Conservation (phyloP, 2,797 vertebrate genomes). For the Onychomys torridus region DNA sequence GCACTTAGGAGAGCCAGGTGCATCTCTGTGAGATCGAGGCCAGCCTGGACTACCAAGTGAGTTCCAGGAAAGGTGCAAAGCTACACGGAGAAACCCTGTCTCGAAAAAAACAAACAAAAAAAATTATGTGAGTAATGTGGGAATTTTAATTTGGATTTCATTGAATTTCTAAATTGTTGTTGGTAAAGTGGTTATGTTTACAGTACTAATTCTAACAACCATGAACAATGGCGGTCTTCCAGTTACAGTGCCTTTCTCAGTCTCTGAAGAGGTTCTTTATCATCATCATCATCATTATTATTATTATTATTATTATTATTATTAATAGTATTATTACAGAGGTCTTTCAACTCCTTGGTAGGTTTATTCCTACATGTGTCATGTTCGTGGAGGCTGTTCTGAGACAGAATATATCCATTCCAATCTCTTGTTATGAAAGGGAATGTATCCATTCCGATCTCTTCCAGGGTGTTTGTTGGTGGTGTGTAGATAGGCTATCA, state of each 20-base stretch:
- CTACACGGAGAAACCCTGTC: no score
- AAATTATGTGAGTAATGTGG: not conserved
- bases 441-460: no score
- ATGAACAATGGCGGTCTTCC: not conserved
- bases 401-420: not conserved
- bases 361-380: not conserved
- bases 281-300: not conserved
- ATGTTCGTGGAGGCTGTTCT: not conserved
- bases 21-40: no score
- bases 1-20: no score
- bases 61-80: no score
- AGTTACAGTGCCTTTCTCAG: not conserved
- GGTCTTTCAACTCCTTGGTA: not conserved
- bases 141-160: not conserved
- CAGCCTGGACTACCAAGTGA: no score
- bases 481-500: not conserved
- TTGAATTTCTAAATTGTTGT: not conserved
- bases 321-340: not conserved
- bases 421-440: not conserved
- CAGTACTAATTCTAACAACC: not conserved
- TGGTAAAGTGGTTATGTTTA: not conserved
- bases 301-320: no score
- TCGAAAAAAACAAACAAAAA: no score
- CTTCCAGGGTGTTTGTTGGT: not conserved
- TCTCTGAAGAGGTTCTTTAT: not conserved